These are phyloP conservation scores for Dreissena polymorpha DNA, from an alignment of 1,140 invertebrate species.

Conservation along the genomic window DNA sequence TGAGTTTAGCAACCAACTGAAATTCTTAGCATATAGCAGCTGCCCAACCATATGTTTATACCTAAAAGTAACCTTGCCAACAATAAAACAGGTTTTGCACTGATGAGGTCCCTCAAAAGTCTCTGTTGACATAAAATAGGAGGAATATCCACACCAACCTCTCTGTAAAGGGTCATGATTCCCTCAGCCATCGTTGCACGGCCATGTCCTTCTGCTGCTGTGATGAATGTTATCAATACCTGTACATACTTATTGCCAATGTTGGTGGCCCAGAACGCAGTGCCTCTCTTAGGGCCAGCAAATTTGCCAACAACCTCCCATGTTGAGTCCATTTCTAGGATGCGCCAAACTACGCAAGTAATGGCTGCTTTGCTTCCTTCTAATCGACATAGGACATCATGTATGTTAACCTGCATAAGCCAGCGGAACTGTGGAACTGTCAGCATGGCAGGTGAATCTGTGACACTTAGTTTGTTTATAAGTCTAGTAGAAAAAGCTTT, in stretches of 20 bases:
- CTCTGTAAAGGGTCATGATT: background rate
- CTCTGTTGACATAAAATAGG: too few relatives aligned
- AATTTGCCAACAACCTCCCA: slow-evolving; percentile 48
- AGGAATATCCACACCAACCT: background rate
- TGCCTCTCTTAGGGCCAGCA: slow-evolving; percentile 25
- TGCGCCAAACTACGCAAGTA: slow-evolving; percentile 61
- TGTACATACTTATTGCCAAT: slow-evolving; percentile 54
- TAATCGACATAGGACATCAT: slow-evolving; percentile 57
- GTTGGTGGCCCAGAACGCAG: slow-evolving; percentile 58
- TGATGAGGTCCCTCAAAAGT: too few relatives aligned
- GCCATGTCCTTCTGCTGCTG: slow-evolving; percentile 39
- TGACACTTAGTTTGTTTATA: background rate
- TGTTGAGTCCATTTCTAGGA: slow-evolving; percentile 65
- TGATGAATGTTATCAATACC: slow-evolving; percentile 58
- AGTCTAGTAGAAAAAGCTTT: background rate
- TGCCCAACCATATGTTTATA: too few relatives aligned
- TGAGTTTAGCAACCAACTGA: too few relatives aligned
- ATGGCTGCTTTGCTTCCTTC: slow-evolving; percentile 58
- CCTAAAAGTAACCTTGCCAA: too few relatives aligned
- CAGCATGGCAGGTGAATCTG: slow-evolving; percentile 8
- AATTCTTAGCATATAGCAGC: too few relatives aligned
- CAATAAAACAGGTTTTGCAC: too few relatives aligned
- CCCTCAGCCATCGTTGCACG: slow-evolving; percentile 22
- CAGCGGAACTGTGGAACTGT: slow-evolving; percentile 52
- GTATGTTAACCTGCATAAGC: slow-evolving; percentile 56